A percentile compares a stretch with the other conserved stretches of the same genome.
Evolutionary conservation across 2,888 invertebrate species (phyloP).

Genomic region (Leptopterna dolabrata): DNA sequence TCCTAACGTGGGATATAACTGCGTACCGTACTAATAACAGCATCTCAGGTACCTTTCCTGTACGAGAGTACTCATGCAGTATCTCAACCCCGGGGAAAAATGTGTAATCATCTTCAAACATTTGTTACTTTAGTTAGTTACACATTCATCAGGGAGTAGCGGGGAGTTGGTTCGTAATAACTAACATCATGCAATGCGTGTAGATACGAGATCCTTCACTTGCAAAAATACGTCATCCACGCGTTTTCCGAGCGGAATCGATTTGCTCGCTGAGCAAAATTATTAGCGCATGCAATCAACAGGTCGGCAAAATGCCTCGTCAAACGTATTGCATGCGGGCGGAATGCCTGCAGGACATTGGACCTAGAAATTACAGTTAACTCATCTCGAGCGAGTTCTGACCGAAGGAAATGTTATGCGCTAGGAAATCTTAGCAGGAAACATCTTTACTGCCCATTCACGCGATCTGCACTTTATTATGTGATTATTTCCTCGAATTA

Average conservation of each 20-base stretch:
- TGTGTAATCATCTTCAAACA: too few species aligned
- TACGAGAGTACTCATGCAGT: too few species aligned
- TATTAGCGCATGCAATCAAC: neutral
- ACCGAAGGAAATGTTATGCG: too few species aligned
- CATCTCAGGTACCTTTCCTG: too few species aligned
- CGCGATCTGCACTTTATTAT: neutral
- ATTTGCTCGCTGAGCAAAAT: neutral
- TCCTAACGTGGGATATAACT: too few species aligned
- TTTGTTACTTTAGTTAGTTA: too few species aligned
- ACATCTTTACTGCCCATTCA: neutral
- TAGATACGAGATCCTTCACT: too few species aligned
- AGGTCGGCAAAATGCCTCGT: neutral
- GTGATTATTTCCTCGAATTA: neutral
- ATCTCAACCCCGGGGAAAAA: too few species aligned
- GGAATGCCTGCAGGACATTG: neutral
- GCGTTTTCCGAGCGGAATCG: neutral
- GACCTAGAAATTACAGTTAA: slow-evolving; percentile 6
- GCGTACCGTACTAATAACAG: too few species aligned
- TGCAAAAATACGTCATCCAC: neutral
- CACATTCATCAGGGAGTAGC: too few species aligned
- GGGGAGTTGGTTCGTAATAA: too few species aligned
- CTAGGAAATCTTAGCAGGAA: too few species aligned
- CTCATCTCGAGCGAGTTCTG: neutral
- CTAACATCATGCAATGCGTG: neutral
- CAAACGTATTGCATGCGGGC: slow-evolving; percentile 14